These are phyloP conservation scores for Suncus etruscus DNA, from an alignment of 2,113 vertebrate species.

Conservation along the genomic window DNA sequence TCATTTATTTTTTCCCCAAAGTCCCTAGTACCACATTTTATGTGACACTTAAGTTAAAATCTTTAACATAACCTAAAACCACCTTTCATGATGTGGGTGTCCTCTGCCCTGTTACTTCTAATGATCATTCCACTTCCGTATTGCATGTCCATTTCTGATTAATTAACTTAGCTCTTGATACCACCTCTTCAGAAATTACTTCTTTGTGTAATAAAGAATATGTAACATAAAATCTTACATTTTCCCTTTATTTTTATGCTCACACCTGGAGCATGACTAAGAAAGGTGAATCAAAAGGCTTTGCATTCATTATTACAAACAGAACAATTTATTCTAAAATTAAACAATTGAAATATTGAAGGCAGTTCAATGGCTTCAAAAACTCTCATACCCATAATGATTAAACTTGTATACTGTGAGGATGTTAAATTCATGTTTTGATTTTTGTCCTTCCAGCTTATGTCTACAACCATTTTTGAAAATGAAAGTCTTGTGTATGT, in stretches of 20 bases:
- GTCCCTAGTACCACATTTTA: not conserved
- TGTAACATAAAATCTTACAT: not conserved
- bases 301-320: conserved; percentile 43
- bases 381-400: not conserved
- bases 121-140: too few relatives aligned
- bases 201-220: conserved; percentile 1
- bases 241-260: conserved; percentile 29
- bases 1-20: not conserved
- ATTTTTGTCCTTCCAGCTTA: conserved; percentile 19
- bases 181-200: conserved; percentile 12
- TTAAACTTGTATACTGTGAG: conserved; percentile 16
- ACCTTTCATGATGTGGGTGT: not conserved
- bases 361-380: conserved; percentile 33
- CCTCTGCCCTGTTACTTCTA: not conserved
- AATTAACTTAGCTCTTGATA: conserved; percentile 27
- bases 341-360: conserved; percentile 50
- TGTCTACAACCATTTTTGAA: not conserved
- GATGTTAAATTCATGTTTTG: conserved; percentile 17
- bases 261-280: conserved; percentile 18
- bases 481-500: not conserved
- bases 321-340: conserved; percentile 25
- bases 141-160: not conserved
- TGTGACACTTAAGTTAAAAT: not conserved
- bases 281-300: conserved; percentile 25
- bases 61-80: not conserved